Percentiles rank a stretch among this genome's conserved stretches.
Conservation (phyloP, 2,113 vertebrate species). For the Columba janthina region DNA sequence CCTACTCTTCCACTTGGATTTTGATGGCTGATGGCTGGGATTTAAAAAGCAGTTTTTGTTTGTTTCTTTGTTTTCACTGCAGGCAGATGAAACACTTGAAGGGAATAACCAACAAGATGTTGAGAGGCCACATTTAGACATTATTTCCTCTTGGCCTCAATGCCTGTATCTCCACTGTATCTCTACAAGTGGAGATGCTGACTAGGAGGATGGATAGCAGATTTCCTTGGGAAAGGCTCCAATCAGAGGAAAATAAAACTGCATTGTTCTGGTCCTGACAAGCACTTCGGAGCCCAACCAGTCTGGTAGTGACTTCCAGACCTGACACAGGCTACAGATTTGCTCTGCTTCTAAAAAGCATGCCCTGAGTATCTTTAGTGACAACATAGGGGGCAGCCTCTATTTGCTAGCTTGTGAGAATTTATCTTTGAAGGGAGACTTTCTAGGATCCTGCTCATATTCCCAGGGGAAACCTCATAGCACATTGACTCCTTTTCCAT, state of each 20-base stretch:
- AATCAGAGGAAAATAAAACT: neutral
- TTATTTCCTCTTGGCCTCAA: constrained; percentile 10
- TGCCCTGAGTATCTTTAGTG: neutral
- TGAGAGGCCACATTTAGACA: neutral
- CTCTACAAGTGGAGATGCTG: neutral
- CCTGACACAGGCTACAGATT: neutral
- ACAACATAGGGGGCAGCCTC: neutral
- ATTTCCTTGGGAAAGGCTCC: neutral
- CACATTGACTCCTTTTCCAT: neutral
- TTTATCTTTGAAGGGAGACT: neutral
- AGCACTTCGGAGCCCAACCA: neutral
- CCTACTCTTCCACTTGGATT: neutral
- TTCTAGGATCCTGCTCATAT: neutral
- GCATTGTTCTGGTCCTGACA: neutral
- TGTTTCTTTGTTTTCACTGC: constrained; percentile 40
- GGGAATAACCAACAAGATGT: neutral
- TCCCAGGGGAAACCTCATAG: neutral
- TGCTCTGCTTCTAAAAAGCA: neutral
- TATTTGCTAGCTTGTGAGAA: neutral
- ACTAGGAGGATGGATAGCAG: neutral
- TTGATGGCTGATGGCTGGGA: neutral
- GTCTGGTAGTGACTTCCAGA: neutral
- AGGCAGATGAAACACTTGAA: neutral
- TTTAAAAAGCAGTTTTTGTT: constrained; percentile 28
- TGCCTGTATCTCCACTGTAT: neutral